phyloP scores from a whole-genome alignment of 2,888 invertebrate species.

The Dusona sp. region DNA sequence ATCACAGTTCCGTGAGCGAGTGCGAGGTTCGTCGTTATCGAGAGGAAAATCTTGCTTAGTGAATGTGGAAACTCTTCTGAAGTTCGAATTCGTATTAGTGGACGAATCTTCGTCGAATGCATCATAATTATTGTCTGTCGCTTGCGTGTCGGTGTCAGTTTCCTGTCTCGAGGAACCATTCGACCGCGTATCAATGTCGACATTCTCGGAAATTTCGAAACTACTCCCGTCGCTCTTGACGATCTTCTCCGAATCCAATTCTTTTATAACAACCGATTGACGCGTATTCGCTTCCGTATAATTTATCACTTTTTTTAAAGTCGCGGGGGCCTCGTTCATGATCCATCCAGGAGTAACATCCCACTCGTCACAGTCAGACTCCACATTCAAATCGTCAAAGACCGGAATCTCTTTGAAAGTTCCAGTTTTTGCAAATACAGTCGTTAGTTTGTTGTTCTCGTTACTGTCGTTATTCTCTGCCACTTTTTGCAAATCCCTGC shows the following conservation, averaged over 20 bases:
- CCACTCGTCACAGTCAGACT: background rate
- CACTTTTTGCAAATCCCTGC: background rate
- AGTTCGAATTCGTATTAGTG: background rate
- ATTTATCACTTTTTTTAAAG: background rate
- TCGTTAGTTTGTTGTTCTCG: background rate
- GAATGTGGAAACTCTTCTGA: background rate
- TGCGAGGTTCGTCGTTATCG: background rate
- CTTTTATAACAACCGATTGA: background rate
- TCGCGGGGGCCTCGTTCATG: background rate
- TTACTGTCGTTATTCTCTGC: background rate
- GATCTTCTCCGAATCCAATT: background rate
- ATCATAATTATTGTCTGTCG: background rate
- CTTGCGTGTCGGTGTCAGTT: conserved; percentile 17
- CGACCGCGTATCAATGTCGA: conserved; percentile 8
- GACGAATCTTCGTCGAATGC: background rate
- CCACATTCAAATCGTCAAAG: background rate
- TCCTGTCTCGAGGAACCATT: conserved; percentile 39
- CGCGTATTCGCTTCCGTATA: background rate
- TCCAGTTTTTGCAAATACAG: background rate
- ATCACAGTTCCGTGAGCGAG: background rate
- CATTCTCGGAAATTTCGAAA: conserved; percentile 50
- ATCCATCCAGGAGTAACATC: background rate
- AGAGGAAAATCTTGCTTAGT: background rate
- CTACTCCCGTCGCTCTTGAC: conserved; percentile 31
- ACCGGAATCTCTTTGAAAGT: background rate